phyloP scores from a whole-genome alignment of 2,113 vertebrate species.

The Euleptes europaea region DNA sequence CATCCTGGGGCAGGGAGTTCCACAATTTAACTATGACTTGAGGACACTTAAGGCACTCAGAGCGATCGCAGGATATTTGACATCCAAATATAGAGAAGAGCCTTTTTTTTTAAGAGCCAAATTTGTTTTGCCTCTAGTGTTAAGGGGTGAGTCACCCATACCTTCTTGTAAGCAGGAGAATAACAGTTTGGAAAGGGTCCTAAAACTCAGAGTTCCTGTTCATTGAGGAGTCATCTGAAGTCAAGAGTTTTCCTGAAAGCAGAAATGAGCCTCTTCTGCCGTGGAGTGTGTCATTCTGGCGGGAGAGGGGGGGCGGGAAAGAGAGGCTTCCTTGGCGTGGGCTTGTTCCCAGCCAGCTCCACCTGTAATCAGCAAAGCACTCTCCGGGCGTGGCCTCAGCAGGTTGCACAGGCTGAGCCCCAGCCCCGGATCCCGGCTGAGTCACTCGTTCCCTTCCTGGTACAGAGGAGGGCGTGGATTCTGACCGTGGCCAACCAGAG shows the following conservation, averaged over 20 bases:
- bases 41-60: too few species aligned
- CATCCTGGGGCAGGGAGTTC: too few species aligned
- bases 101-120: neutral
- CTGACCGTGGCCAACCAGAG: too few species aligned
- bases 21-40: too few species aligned
- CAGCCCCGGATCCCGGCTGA: neutral
- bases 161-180: neutral
- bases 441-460: neutral
- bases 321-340: neutral
- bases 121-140: too few species aligned
- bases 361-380: neutral
- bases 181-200: neutral
- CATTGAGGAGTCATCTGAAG: neutral
- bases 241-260: neutral
- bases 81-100: neutral
- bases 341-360: neutral
- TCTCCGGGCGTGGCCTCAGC: neutral
- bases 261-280: neutral
- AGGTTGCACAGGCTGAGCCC: neutral
- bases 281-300: too few species aligned
- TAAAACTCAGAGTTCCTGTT: neutral
- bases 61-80: too few species aligned
- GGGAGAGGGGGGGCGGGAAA: too few species aligned
- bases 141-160: neutral
- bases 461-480: neutral